phyloP scores from a whole-genome alignment of 1,140 invertebrate species.

The Zaprionus kolodkinae region DNA sequence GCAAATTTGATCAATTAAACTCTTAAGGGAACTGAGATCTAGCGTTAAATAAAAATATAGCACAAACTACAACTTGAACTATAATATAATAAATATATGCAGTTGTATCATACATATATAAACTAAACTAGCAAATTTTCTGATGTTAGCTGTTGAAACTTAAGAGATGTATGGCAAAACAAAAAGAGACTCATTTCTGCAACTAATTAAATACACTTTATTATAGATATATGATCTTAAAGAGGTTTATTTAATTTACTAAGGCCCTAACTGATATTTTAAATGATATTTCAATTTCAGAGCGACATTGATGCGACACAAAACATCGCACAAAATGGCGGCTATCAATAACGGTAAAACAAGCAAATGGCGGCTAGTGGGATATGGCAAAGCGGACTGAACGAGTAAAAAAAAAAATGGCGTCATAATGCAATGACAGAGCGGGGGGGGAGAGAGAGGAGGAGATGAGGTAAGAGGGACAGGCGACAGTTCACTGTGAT shows the following conservation, averaged over 20 bases:
- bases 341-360: slow-evolving; percentile 63
- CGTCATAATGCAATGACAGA: slow-evolving; percentile 63
- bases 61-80: not conserved
- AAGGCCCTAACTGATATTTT: not conserved
- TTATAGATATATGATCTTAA: no score
- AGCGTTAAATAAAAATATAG: not conserved
- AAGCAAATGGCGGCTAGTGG: slow-evolving; percentile 32
- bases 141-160: not conserved
- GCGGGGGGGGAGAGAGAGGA: not conserved
- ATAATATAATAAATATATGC: not conserved
- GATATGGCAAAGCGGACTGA: slow-evolving; percentile 44
- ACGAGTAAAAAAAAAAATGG: slow-evolving; percentile 52
- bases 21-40: not conserved
- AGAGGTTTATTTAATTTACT: no score
- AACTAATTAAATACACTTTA: no score
- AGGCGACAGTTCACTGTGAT: slow-evolving; percentile 21
- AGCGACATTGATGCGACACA: not conserved
- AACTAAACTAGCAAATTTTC: not conserved
- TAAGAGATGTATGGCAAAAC: not conserved
- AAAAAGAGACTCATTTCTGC: not conserved
- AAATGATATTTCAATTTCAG: slow-evolving; percentile 1
- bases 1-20: not conserved
- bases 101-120: not conserved
- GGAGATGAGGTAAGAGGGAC: not conserved
- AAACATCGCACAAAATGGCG: slow-evolving; percentile 65